phyloP scores from a whole-genome alignment of 2,113 vertebrate genomes.

The Redunca redunca region DNA sequence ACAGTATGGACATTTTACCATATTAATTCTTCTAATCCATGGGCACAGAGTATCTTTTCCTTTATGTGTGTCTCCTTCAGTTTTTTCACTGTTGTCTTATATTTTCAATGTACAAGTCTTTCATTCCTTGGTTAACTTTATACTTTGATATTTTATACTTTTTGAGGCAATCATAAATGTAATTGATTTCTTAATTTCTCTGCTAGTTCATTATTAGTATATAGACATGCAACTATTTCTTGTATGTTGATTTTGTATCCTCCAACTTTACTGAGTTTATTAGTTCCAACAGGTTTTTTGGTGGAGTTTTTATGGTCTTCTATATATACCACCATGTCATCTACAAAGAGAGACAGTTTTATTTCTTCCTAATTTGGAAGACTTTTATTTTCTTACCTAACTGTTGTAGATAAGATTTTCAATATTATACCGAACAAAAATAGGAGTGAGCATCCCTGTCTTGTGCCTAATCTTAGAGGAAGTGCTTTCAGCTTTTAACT shows the following conservation, averaged over 20 bases:
- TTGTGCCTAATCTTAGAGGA: neutral
- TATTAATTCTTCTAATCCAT: neutral
- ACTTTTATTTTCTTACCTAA: neutral
- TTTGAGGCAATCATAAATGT: neutral
- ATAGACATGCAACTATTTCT: neutral
- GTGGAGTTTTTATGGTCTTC: neutral
- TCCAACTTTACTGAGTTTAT: neutral
- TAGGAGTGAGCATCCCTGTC: neutral
- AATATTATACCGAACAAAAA: neutral
- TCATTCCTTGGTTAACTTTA: neutral
- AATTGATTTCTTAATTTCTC: neutral
- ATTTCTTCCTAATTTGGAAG: neutral
- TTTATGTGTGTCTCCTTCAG: neutral
- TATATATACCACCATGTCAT: neutral
- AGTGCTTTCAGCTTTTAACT: neutral
- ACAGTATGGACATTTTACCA: neutral
- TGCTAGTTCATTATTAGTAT: neutral
- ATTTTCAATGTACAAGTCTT: neutral
- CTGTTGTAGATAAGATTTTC: neutral
- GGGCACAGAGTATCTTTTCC: neutral
- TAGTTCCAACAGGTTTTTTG: neutral
- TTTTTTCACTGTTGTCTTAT: neutral
- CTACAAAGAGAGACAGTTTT: neutral
- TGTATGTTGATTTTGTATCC: neutral
- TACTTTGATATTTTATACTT: neutral